Base-by-base conservation (phyloP, 2,888 invertebrate species). In the Scelioninae gen. 1 region DNA sequence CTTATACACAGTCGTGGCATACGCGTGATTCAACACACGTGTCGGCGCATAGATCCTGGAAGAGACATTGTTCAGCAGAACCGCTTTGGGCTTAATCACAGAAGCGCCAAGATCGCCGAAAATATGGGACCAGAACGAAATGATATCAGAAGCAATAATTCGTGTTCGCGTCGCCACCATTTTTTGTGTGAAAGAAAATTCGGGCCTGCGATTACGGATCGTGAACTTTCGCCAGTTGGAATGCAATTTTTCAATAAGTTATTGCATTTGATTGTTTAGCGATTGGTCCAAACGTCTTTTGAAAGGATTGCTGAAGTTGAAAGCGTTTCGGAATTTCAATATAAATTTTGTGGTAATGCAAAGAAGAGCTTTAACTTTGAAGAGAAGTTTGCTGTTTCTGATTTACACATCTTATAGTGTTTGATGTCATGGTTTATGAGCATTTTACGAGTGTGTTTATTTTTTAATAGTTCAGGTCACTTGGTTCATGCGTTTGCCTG, bases 61-160 rank as follows among this genome's bases (percentile, higher is more conserved):
- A 62, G 55, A 51, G 63, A 65, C 82, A 84, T 84, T 84, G 84
- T 84, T 84, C 84, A 43, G 75, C 45, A 43, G 47, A 75, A 77
- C 49, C 74, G 80, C 62, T 83, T 83, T 78, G 83, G 71, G 82
- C 82, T 85, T 85, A 85, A 85, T 85, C 85, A 78, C 69, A 75
- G 75, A 71, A 71, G 83, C 82, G 80, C 84, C 84, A 83, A 77
- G 84, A 85, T 78, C 84, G 77, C 84, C 81, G 84, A 86, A 88
- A 87, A 87, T 87, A 86, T 84, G 86, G 82, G 81, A 51, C 76
- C 78, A 45, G 68, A 80, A 75, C 79, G 85, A 86, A 86, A 82
- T 82, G 79, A 76, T 86, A 86, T 86, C 85, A 85, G 84, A 74
- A 84, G 79, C 79, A 77, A 86, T 87, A 88, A 88, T 83, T 88